phyloP scores from a whole-genome alignment of 2,888 invertebrate genomes.

The Drosophila lacicola region DNA sequence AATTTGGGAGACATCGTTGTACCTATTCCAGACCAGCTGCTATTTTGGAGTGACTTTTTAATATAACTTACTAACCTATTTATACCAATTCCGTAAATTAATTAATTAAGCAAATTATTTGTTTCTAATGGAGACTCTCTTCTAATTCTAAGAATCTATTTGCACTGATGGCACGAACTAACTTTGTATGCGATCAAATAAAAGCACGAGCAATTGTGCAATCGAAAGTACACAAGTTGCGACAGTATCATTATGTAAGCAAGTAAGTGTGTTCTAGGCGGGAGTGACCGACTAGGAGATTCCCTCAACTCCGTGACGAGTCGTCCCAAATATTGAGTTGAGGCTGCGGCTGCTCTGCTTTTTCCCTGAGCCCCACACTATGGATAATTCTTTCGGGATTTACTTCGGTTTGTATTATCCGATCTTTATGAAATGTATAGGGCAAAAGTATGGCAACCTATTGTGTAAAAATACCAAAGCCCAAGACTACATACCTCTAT shows the following conservation, averaged over 20 bases:
- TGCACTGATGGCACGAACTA: conserved; percentile 17
- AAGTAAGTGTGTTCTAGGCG: too few species aligned
- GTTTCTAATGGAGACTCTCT: background rate
- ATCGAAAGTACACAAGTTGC: conserved; percentile 6
- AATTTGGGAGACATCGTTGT: conserved; percentile 43
- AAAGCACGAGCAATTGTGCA: conserved; percentile 13
- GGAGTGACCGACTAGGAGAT: too few species aligned
- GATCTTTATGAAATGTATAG: too few species aligned
- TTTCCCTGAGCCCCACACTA: too few species aligned
- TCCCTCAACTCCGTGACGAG: too few species aligned
- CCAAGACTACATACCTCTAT: too few species aligned
- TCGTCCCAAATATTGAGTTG: too few species aligned
- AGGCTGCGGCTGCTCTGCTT: too few species aligned
- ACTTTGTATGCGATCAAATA: background rate
- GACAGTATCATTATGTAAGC: conserved; percentile 19
- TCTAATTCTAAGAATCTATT: conserved; percentile 2
- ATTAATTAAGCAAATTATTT: background rate
- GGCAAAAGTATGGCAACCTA: too few species aligned
- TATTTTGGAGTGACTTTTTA: conserved; percentile 3
- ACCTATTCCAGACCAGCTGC: background rate
- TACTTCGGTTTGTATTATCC: too few species aligned
- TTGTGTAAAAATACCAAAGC: too few species aligned
- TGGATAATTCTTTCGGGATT: too few species aligned
- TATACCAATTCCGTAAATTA: conserved; percentile 12
- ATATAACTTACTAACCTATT: background rate